Evolutionary conservation across 1,140 invertebrate species (phyloP), one percentile per base, ranked within the genome.

Genomic region (Antheraea mylitta): DNA sequence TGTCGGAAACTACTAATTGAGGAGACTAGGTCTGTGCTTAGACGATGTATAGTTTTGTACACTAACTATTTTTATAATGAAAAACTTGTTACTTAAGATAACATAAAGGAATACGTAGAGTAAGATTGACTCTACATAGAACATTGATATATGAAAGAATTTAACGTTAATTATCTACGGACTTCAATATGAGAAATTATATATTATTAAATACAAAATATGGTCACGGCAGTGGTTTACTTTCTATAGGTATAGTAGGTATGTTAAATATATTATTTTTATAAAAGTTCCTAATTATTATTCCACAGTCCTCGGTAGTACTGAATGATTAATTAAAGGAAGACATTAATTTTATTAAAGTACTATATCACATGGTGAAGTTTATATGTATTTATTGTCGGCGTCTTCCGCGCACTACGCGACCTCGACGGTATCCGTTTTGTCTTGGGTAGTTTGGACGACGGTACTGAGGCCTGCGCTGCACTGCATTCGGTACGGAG

Each of bases 401-500:
- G 37, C 78, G 82, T 38, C 81, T 76, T 60, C 81, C 79, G 13
- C 75, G 75, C 16, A 71, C 72, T 13, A 70, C 22, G 37, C 77
- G 73, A 1, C 48, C 45, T 45, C 71, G 45, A 13, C 53, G 65
- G 65, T 69, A 61, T 10, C 53, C 30, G 60, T 36, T 61, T 36
- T 61, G 53, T 67, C 65, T 16, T 9, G 19, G 65, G 65, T 42
- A 48, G 64, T 22, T 22, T 45, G 64, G 64, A 22, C 65, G 11
- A n/a, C 65, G 67, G 37, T 71, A 72, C 18, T 37, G 62, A n/a
- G 78, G 76, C 8, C 76, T 75, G 2, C 84, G 78, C 53, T 73
- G 67, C 18, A 79, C 80, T 0, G 77, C 81, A 58, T 83, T 87
- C 5, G 86, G 88, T 18, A 88, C 85, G 3, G 78, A 78, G 60